Evolutionary conservation across 1,140 invertebrate species (phyloP), one percentile per base, ranked within the genome.

Genomic region (Ostrea edulis): DNA sequence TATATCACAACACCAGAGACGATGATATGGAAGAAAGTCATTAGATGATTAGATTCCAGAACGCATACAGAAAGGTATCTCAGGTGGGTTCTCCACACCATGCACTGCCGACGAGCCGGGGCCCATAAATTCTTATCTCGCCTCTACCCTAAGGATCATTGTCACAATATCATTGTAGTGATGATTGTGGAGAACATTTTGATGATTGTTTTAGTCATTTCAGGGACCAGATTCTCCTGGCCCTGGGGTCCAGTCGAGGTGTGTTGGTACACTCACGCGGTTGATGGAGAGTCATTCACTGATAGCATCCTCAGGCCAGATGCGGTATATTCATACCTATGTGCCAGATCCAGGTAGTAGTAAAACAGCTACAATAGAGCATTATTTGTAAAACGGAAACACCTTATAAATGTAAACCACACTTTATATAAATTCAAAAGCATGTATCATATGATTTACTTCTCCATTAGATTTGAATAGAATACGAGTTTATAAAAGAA

Each of bases 201-300:
- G 68, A 77, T 77, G 68, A 77, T 77, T 77, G 68, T 77, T 77
- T 77, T 77, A 77, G 68, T 77, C 68, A 77, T 77, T 77, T 77
- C 68, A 77, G 68, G 68, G 68, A 77, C 68, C 68, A 77, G 68
- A 77, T 77, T 77, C 68, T 35, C 8, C 25, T 77, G 22, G 68
- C 68, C 68, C n/a, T 12, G 22, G 25, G 68, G 68, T 25, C 29
- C 25, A 5, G 68, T 29, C 14, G 29, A 77, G 68, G 25, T 77
- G 68, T 77, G 68, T 77, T 29, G 68, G 68, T 77, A 77, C 68
- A 77, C 25, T 77, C 68, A 77, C 35, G 25, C 14, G 68, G 68
- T 77, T 77, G 68, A 77, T 77, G 68, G 68, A 77, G 25, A 77
- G 68, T 9, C 14, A 29, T 77, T 77, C 68, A 77, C 68, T 77